phyloP scores from a whole-genome alignment of 2,797 vertebrate species.

The Microctenopoma stevenorrisi region DNA sequence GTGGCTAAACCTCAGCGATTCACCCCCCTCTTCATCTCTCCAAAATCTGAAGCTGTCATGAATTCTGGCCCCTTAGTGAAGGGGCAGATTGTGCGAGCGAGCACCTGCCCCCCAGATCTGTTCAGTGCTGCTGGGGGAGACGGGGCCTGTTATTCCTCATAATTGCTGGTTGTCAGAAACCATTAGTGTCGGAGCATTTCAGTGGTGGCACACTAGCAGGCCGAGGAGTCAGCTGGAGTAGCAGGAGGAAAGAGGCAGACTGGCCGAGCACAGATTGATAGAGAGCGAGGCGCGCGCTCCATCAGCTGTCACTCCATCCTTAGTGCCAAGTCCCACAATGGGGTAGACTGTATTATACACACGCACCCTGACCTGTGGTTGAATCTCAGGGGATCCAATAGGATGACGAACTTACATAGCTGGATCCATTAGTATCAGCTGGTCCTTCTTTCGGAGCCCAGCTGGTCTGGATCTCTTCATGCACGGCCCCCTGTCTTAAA shows the following conservation, averaged over 20 bases:
- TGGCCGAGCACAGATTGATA: conserved; percentile 55
- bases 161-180: conserved; percentile 82
- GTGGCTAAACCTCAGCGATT: conserved; percentile 17
- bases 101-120: conserved; percentile 56
- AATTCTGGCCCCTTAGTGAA: conserved; percentile 49
- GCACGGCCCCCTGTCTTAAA: conserved; percentile 60
- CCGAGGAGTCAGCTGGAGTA: conserved; percentile 66
- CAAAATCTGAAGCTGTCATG: conserved; percentile 41
- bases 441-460: conserved; percentile 35
- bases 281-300: conserved; percentile 52
- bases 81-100: conserved; percentile 39
- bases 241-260: conserved; percentile 55
- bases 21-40: conserved; percentile 8
- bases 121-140: conserved; percentile 44
- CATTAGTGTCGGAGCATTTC: conserved; percentile 74
- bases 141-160: conserved; percentile 75
- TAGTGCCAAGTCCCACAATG: conserved; percentile 27
- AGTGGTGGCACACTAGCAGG: conserved; percentile 47
- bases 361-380: conserved; percentile 50
- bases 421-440: conserved; percentile 57
- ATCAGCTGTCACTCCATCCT: conserved; percentile 42
- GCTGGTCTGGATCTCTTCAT: conserved; percentile 25
- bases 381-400: conserved; percentile 30
- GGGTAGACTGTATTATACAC: conserved; percentile 49
- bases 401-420: conserved; percentile 49